Conservation (phyloP, 2,113 vertebrate species). For the Nannospalax galili region DNA sequence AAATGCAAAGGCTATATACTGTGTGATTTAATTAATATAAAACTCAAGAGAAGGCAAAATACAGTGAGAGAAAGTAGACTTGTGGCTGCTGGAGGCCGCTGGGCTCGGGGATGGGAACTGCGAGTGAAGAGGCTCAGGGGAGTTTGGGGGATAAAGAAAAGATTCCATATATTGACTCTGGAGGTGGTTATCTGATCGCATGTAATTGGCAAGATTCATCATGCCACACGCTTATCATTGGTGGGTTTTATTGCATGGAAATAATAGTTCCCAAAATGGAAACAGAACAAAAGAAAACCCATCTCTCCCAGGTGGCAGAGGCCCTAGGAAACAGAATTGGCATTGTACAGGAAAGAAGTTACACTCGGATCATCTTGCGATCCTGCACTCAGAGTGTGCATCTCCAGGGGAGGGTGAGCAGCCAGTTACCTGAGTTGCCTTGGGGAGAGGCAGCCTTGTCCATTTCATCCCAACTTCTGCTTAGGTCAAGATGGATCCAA, state of each 20-base stretch:
- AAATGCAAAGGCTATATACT: background rate
- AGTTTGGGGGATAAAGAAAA: background rate
- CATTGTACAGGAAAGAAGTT: background rate
- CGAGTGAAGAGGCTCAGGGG: background rate
- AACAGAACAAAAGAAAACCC: background rate
- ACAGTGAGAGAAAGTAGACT: background rate
- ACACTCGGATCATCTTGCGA: background rate
- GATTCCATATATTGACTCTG: background rate
- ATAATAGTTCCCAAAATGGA: background rate
- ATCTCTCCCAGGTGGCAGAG: background rate
- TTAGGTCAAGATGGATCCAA: background rate
- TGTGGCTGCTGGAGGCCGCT: background rate
- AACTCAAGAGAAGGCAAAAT: constrained; percentile 42
- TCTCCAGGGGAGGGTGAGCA: background rate
- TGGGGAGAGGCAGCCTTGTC: background rate
- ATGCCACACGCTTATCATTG: background rate
- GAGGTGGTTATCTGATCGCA: background rate
- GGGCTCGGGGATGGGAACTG: fast-evolving
- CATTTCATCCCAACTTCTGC: background rate
- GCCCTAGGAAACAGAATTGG: background rate
- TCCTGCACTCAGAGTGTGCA: background rate
- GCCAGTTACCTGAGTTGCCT: background rate
- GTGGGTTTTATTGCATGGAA: background rate
- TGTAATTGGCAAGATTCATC: constrained; percentile 17
- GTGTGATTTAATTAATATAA: background rate